Evolutionary conservation across 2,888 invertebrate species (phyloP), one percentile per base, ranked within the genome.

Genomic region (Latheticus oryzae): DNA sequence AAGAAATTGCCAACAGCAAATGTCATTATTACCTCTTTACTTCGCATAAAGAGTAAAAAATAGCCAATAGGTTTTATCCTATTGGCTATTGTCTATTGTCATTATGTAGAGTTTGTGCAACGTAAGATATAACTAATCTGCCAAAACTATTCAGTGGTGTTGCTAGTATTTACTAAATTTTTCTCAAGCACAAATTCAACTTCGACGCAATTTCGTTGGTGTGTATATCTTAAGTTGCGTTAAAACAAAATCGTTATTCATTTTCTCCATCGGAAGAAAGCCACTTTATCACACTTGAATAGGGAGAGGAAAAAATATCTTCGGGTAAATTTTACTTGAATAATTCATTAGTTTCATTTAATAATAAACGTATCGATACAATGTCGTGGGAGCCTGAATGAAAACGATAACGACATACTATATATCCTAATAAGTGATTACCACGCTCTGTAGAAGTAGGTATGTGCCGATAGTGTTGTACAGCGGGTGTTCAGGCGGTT

Each of bases 401-500:
- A 52, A 52, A 37, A 52, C 45, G 52, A 58, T 58, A 52, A 40
- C 47, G 38, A 32, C 24, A 37, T 28, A 38, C 42, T 47, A 50
- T 59, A 55, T 43, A 60, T 60, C 45, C 35, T 60, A 60, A 60
- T 60, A 60, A 60, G 51, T 47, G 52, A 48, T 45, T 47, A 60
- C 47, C 43, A 57, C 57, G 35, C 48, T 56, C 56, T 33, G 38
- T 42, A 54, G 56, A 52, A 60, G 58, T 58, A 42, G 35, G 40
- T 59, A 59, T n/a, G 51, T 60, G 37, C 48, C 56, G 35, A 51
- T 57, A 50, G 24, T 38, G 38, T 32, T 33, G 35, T 47, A 43
- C 16, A 11, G 60, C 37, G n/a, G 37, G 42, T 43, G 35, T 35
- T 45, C 38, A 67, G 66, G 65, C 72, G 70, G 68, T 71, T 72